Percentiles rank a stretch among this genome's conserved stretches.
These are phyloP conservation scores for Belgica antarctica DNA, from an alignment of 2,888 invertebrate species.

Conservation along the genomic window DNA sequence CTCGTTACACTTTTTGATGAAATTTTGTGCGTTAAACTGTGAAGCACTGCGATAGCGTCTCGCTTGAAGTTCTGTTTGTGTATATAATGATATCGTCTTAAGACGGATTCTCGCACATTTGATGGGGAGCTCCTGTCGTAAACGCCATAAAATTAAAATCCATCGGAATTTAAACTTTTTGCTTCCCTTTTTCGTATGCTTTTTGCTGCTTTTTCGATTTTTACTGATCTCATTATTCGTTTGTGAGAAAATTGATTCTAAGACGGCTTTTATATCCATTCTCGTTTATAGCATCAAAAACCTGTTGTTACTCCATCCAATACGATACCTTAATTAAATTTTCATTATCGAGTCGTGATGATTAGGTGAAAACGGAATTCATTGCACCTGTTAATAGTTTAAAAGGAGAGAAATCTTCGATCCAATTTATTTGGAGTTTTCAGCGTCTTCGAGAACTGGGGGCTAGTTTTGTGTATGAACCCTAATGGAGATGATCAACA, in stretches of 20 bases:
- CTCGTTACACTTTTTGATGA: constrained; percentile 26
- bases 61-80: background rate
- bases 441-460: no score
- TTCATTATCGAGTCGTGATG: constrained; percentile 32
- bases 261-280: background rate
- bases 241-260: background rate
- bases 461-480: no score
- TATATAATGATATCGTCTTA: background rate
- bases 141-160: constrained; percentile 15
- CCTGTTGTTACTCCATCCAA: background rate
- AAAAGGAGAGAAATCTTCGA: no score
- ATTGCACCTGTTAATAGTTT: constrained; percentile 41
- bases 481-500: no score
- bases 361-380: background rate
- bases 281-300: background rate
- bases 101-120: background rate
- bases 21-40: background rate
- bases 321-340: constrained; percentile 7
- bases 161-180: constrained; percentile 5
- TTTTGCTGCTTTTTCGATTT: background rate
- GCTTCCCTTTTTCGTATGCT: background rate
- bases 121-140: background rate
- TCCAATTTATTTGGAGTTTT: no score
- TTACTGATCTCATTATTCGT: background rate
- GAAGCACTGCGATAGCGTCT: background rate